Evolutionary conservation across 2,113 vertebrate genomes (phyloP).

Genomic region (Eonycteris spelaea): DNA sequence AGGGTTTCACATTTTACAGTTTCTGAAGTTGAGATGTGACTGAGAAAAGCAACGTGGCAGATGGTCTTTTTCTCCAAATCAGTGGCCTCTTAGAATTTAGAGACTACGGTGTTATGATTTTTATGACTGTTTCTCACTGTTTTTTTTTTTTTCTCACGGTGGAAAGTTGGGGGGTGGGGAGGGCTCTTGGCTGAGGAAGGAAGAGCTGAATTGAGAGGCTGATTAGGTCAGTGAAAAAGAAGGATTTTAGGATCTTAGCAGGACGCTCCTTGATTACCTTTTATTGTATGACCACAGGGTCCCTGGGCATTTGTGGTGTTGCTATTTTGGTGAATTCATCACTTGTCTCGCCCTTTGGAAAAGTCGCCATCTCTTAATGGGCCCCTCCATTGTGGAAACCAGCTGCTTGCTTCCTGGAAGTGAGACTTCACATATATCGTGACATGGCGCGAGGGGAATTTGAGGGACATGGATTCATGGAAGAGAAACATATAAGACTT

Average conservation of each 20-base stretch:
- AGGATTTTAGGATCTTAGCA: not conserved
- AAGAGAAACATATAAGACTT: not conserved
- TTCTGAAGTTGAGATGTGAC: not conserved
- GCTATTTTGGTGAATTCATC: not conserved
- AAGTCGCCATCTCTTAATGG: not conserved
- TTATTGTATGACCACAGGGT: not conserved
- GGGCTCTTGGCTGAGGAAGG: not conserved
- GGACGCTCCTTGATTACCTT: not conserved
- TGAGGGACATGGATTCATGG: not conserved
- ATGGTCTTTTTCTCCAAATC: slow-evolving; percentile 11
- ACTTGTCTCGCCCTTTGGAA: rapidly evolving
- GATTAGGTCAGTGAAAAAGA: not conserved
- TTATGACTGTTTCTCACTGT: not conserved
- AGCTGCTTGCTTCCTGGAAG: not conserved
- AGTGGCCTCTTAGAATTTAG: not conserved
- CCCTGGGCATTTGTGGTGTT: not conserved
- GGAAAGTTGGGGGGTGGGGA: no score
- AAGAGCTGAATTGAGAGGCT: not conserved
- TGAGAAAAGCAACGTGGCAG: not conserved
- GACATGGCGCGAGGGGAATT: not conserved
- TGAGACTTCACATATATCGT: not conserved
- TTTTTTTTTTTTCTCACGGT: not conserved
- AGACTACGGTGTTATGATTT: not conserved
- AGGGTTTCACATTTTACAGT: not conserved
- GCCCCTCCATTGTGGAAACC: not conserved